Percentiles rank a stretch among this genome's conserved stretches.
Conservation (phyloP, 2,888 invertebrate genomes). For the Trilocha varians region DNA sequence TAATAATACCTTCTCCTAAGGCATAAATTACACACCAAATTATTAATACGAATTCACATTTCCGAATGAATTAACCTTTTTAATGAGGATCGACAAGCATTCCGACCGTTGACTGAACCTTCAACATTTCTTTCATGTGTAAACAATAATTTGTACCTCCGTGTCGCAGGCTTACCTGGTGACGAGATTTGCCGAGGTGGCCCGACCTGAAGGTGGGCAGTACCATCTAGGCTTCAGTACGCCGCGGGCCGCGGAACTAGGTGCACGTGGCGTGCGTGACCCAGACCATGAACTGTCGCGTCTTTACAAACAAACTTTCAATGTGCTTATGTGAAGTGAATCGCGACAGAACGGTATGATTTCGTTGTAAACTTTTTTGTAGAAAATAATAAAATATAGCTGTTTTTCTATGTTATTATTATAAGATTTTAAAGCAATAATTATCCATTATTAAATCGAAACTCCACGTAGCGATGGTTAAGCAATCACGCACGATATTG, state of each 20-base stretch:
- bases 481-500: too few species aligned
- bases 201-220: slow-evolving; percentile 29
- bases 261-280: slow-evolving; percentile 19
- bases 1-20: too few species aligned
- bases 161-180: slow-evolving; percentile 35
- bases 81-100: too few species aligned
- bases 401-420: slow-evolving; percentile 1
- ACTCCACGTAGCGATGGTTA: too few species aligned
- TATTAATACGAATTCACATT: too few species aligned
- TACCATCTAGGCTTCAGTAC: slow-evolving; percentile 32
- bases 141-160: slow-evolving; percentile 28
- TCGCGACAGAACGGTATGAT: slow-evolving; percentile 6
- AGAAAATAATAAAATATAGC: slow-evolving; percentile 1
- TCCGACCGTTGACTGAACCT: background rate
- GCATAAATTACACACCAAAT: too few species aligned
- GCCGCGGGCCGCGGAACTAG: slow-evolving; percentile 38
- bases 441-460: too few species aligned
- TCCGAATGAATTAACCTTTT: too few species aligned
- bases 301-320: slow-evolving; percentile 30
- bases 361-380: slow-evolving; percentile 2
- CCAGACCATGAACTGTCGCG: slow-evolving; percentile 28
- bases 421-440: too few species aligned
- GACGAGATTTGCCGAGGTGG: slow-evolving; percentile 33
- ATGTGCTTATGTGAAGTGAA: slow-evolving; percentile 21
- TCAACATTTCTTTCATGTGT: background rate